Evolutionary conservation across 2,113 vertebrate genomes (phyloP).

Genomic region (Ariopsis seemanni): DNA sequence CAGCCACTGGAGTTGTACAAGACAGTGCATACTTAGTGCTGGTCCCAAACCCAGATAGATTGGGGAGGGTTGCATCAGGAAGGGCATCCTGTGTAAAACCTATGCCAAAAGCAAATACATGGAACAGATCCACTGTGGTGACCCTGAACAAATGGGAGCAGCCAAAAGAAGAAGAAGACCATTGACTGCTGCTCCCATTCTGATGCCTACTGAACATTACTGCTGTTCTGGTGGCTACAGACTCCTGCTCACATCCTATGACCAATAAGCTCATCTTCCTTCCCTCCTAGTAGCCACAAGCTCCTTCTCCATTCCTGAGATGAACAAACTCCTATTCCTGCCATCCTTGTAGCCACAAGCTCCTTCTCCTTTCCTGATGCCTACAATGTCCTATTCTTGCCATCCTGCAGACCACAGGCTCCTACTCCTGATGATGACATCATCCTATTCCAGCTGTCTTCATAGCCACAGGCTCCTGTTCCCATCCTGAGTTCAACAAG

Average conservation of each 20-base stretch:
- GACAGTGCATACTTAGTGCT: no score
- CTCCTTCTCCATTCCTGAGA: not conserved
- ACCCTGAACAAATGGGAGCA: no score
- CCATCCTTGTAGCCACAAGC: not conserved
- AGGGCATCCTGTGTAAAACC: no score
- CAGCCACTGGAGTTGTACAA: no score
- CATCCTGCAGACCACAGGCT: not conserved
- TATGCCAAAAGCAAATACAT: no score
- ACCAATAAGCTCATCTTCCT: not conserved
- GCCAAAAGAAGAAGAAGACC: not conserved
- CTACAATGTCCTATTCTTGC: not conserved
- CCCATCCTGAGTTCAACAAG: no score
- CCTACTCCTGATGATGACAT: not conserved
- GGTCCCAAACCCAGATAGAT: no score
- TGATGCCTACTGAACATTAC: not conserved
- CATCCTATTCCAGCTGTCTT: not conserved
- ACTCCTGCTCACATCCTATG: not conserved
- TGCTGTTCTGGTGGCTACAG: not conserved
- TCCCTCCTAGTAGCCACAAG: not conserved
- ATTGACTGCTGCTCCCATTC: not conserved
- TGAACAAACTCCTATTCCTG: not conserved
- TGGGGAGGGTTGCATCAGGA: no score
- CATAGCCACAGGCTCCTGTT: not conserved
- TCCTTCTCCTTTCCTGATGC: not conserved
- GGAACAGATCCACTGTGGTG: no score